Evolutionary conservation across 2,113 vertebrate species (phyloP).

Genomic region (Atrichornis clamosus): DNA sequence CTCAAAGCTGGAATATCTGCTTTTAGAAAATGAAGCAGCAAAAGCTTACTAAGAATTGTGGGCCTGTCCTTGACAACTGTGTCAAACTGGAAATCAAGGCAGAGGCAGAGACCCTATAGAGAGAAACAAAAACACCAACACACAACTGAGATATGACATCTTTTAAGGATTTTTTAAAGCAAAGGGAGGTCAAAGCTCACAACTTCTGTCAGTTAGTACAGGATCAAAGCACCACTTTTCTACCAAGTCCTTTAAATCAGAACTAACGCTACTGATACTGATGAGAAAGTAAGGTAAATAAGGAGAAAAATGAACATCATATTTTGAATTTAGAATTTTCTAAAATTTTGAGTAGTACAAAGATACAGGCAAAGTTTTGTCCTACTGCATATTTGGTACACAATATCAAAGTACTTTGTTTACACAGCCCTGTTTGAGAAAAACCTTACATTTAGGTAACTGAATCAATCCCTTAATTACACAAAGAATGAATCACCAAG

Average conservation of each 20-base stretch:
- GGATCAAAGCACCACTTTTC: not conserved
- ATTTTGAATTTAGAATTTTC: not conserved
- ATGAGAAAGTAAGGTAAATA: not conserved
- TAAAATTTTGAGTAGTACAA: not conserved
- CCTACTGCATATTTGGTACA: not conserved
- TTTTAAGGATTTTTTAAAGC: not conserved
- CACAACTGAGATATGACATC: not conserved
- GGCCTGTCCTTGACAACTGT: conserved; percentile 96
- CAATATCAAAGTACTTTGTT: not conserved
- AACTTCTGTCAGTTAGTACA: not conserved
- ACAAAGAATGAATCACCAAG: not conserved
- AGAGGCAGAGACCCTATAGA: conserved; percentile 89
- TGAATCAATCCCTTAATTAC: not conserved
- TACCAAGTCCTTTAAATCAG: not conserved
- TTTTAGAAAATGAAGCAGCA: conserved; percentile 94
- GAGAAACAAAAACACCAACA: not conserved
- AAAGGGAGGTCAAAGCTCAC: not conserved
- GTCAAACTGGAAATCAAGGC: conserved; percentile 98
- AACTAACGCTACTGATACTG: not conserved
- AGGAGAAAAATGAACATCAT: not conserved
- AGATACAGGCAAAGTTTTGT: not conserved
- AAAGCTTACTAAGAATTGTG: conserved; percentile 94
- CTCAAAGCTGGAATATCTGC: conserved; percentile 95
- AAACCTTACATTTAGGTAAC: not conserved
- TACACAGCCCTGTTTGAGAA: not conserved